phyloP scores from a whole-genome alignment of 2,113 vertebrate genomes.

The Caretta caretta region DNA sequence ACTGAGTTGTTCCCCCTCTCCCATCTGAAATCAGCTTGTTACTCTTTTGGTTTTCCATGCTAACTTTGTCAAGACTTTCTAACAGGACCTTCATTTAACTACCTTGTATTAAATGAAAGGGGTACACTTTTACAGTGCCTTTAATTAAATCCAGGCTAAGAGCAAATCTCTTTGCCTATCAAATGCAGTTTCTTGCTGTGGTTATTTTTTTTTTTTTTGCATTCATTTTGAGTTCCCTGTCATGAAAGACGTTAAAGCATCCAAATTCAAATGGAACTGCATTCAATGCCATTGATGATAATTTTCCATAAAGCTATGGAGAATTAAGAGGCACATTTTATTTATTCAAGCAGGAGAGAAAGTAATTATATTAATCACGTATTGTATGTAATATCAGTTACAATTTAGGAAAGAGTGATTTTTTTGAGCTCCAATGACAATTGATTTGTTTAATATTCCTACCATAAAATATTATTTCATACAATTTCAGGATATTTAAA shows the following conservation, averaged over 20 bases:
- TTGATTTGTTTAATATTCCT: background rate
- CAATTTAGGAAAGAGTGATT: constrained; percentile 1
- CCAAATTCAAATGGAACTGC: background rate
- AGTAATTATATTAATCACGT: constrained; percentile 33
- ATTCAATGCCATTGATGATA: constrained; percentile 20
- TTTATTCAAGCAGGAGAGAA: background rate
- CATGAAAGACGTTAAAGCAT: background rate
- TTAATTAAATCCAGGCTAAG: constrained; percentile 66
- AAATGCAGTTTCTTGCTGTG: constrained; percentile 46
- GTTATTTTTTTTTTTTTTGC: background rate
- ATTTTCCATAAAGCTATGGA: constrained; percentile 29
- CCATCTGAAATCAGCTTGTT: background rate
- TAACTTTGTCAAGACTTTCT: constrained; percentile 2
- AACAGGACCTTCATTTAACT: constrained; percentile 46
- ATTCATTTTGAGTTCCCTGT: background rate
- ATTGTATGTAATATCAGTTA: background rate
- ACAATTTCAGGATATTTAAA: background rate
- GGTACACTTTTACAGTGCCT: constrained; percentile 27
- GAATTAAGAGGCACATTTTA: constrained; percentile 19
- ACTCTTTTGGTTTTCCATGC: background rate
- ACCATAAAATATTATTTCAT: background rate
- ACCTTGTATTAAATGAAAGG: background rate
- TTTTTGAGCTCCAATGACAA: background rate
- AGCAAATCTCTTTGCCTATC: constrained; percentile 58
- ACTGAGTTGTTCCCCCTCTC: background rate